These are phyloP conservation scores for Drosophila hydei DNA, from an alignment of 1,140 invertebrate species.

Conservation along the genomic window DNA sequence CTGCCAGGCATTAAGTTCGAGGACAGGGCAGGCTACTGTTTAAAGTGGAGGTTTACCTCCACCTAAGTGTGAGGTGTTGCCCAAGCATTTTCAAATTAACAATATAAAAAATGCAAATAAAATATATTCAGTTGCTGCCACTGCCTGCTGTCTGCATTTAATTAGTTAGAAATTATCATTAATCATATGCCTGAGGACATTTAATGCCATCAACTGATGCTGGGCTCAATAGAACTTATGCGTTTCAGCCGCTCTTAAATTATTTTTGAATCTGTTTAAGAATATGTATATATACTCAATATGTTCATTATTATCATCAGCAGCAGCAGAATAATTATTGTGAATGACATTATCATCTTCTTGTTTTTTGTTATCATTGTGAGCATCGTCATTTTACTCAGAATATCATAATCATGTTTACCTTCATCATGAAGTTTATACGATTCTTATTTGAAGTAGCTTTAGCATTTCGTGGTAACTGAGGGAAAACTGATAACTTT, in stretches of 20 bases:
- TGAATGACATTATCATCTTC: too few species aligned
- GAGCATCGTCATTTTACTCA: too few species aligned
- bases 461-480: too few species aligned
- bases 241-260: background rate
- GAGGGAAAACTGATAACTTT: too few species aligned
- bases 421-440: too few species aligned
- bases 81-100: slow-evolving; percentile 36
- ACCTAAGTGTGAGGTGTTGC: slow-evolving; percentile 13
- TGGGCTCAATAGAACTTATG: background rate
- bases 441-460: too few species aligned
- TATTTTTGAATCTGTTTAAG: background rate
- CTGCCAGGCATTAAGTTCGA: slow-evolving; percentile 32
- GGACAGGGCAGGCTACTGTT: slow-evolving; percentile 47
- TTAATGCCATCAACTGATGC: background rate
- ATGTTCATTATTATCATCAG: background rate
- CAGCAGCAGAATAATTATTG: background rate
- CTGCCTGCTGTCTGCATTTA: slow-evolving; percentile 54
- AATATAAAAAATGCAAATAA: slow-evolving; percentile 6
- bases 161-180: slow-evolving; percentile 65
- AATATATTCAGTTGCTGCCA: slow-evolving; percentile 25
- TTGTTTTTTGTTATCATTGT: too few species aligned
- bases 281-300: background rate
- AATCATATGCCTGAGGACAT: slow-evolving; percentile 51
- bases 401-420: too few species aligned
- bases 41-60: slow-evolving; percentile 52